Percentiles rank a stretch among this genome's conserved stretches.
Evolutionary conservation across 2,888 invertebrate species (phyloP).

Genomic region (Pogonocherus hispidulus): DNA sequence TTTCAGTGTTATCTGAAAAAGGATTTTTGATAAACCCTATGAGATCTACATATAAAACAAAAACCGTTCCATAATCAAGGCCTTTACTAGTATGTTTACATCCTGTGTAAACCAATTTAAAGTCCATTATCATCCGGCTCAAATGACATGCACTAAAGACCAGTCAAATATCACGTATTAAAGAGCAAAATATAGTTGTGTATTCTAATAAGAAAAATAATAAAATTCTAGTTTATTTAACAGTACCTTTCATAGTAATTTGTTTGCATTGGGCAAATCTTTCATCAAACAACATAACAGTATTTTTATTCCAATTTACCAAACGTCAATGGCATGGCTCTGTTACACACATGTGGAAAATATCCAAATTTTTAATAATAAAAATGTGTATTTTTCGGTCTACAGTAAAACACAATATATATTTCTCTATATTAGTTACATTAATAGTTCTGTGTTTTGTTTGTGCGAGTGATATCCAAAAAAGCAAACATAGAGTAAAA

Average conservation of each 20-base stretch:
- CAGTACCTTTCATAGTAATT: background rate
- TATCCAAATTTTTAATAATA: constrained; percentile 8
- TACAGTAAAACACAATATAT: background rate
- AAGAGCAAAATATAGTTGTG: background rate
- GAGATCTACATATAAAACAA: no score
- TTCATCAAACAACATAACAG: constrained; percentile 15
- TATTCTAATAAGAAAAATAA: constrained; percentile 1
- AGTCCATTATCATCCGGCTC: background rate
- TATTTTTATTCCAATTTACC: constrained; percentile 1
- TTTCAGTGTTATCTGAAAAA: no score
- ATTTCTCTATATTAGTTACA: constrained; percentile 16
- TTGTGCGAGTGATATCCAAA: constrained; percentile 34
- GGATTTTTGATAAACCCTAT: no score
- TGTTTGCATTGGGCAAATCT: background rate
- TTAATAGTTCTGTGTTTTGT: constrained; percentile 27
- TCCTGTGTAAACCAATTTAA: no score
- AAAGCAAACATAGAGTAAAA: constrained; percentile 58
- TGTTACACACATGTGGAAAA: background rate
- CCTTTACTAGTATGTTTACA: no score
- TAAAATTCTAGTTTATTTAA: constrained; percentile 18
- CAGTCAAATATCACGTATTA: background rate
- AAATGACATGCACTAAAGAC: background rate
- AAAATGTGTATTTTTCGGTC: constrained; percentile 12
- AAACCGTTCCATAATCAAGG: no score
- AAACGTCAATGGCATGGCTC: background rate